Base-by-base conservation (phyloP, 2,113 vertebrate species). In the Saimiri boliviensis region DNA sequence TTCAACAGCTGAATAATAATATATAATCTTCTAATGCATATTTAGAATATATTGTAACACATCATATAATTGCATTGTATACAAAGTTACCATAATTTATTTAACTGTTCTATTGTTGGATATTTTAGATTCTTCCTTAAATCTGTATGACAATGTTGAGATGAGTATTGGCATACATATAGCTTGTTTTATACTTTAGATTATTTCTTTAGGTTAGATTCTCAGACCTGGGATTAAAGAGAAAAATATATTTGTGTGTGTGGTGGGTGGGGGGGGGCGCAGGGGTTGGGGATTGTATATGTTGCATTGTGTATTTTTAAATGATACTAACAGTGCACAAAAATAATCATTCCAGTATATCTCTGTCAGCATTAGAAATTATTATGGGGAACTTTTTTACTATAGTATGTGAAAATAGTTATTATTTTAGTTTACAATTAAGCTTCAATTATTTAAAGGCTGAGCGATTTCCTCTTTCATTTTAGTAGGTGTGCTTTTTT, bases 161-260 rank as follows among this genome's bases (percentile, higher is more conserved):
- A 37, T 56, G 20, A 74, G 66, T 47, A 68, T 17, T 70, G 13
- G 42, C 16, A 91, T 45, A 35, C 27, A 70, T 42, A 76, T 13
- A 83, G 49, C 6, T 77, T 76, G 10, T 76, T 70, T 42, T 60
- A 70, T 52, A 83, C 35, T 83, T 88, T 77, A 87, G 76, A 60
- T 23, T 80, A 47, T 79, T 93, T 95, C 35, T 83, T 52, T 90
- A 86, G 60, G 16, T 81, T 58, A 56, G 71, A 84, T 91, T 84
- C 77, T 91, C 9, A 58, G 70, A 63, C 40, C 8, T 54, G 3
- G 3, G 8, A 85, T 92, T 89, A 92, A 66, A 60, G 71, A 8
- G 60, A 79, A 81, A 68, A 88, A 37, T 32, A 49, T 80, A 42
- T 56, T 56, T 80, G 27, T 74, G n/a, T 63, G 5, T 87, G 35